Base-by-base conservation (phyloP, 2,888 invertebrate species). In the Acleris cristana region DNA sequence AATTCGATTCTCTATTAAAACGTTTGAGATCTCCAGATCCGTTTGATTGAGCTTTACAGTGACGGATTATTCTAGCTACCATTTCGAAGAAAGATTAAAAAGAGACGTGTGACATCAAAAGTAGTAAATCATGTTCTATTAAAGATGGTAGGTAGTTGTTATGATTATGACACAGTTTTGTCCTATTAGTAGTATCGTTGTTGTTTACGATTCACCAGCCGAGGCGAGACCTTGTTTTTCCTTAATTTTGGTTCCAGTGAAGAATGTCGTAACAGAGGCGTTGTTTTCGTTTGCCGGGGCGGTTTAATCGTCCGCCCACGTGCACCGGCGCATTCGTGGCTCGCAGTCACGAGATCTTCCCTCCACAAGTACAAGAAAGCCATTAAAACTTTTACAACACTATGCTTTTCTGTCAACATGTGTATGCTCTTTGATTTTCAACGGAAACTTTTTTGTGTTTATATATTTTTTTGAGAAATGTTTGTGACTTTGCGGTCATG, bases 251-350 rank as follows among this genome's bases (percentile, higher is more conserved):
- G 67, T 71, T 75, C 67, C 67, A 61, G 51, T 67, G 69, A 69
- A 69, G 69, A 70, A 71, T 71, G 71, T 75, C 71, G 67, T 65
- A 70, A 70, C 65, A 44, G 68, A 68, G 69, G 69, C 72, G 70
- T 70, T 72, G 73, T 74, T 74, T 74, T 71, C 70, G 69, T 67
- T 51, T 71, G 70, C 64, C 58, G 68, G 59, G 69, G 69, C 68
- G 61, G 69, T 72, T 71, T 73, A 69, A 73, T 69, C 57, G 71
- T 67, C 73, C 71, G 63, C 73, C 73, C 72, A 73, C 57, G 26
- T 55, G 62, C 64, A 30, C 59, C 51, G 54, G 52, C 66, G 69
- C 71, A 65, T 61, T 65, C 65, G 58, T 58, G 45, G 62, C 55
- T 19, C 65, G 16, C 52, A 62, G 65, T 70, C 69, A 65, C 69